These are phyloP conservation scores for Aphodius granarius DNA, from an alignment of 2,888 invertebrate species.

Conservation along the genomic window DNA sequence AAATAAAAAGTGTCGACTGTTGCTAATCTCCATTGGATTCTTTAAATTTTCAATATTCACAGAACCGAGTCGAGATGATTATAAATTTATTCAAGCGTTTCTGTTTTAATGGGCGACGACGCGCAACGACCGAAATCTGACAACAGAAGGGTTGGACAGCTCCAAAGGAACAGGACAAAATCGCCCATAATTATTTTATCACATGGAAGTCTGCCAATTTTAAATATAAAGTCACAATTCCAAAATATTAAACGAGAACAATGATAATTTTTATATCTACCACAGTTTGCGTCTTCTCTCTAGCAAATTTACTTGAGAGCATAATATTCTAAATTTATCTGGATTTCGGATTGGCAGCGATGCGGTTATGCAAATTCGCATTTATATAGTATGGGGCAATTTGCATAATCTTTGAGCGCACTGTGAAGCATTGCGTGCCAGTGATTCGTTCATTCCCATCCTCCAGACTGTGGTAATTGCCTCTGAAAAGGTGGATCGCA, in stretches of 20 bases:
- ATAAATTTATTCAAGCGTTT: conserved; percentile 14
- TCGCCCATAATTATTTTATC: background rate
- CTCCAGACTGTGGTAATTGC: background rate
- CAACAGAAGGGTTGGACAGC: background rate
- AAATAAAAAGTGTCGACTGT: background rate
- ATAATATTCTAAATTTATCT: background rate
- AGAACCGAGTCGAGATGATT: conserved; percentile 1
- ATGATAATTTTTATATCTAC: too few relatives aligned
- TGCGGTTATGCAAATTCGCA: background rate
- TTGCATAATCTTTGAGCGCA: background rate
- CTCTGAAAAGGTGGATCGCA: background rate
- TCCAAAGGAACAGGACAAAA: background rate
- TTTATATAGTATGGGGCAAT: background rate
- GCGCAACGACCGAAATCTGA: conserved; percentile 7
- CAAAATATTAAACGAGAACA: too few relatives aligned
- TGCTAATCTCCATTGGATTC: background rate
- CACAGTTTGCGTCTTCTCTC: too few relatives aligned
- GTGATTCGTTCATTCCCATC: background rate
- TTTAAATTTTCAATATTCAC: background rate
- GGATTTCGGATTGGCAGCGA: background rate
- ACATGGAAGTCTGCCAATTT: background rate
- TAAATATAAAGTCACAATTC: background rate
- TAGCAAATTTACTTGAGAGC: background rate
- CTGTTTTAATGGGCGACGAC: conserved; percentile 10
- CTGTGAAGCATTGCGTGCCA: background rate